Evolutionary conservation across 2,113 vertebrate species (phyloP), one percentile per base, ranked within the genome.

Genomic region (Chiloscyllium plagiosum): DNA sequence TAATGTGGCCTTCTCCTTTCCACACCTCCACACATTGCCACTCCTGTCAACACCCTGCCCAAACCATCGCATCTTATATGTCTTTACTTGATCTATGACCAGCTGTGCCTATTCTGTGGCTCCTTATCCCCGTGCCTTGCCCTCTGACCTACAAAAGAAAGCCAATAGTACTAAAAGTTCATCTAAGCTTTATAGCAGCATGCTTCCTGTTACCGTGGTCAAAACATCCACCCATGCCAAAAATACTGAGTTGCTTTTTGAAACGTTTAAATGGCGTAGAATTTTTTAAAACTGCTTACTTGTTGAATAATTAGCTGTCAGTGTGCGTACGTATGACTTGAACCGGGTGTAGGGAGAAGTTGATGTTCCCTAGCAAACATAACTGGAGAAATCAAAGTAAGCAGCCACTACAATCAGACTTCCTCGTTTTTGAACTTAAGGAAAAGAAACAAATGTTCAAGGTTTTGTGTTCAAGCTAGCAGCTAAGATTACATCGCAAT

Each of bases 401-500:
- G 83, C 90, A 96, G 96, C 96, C 95, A 76, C 96, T 96, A 15
- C 92, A 89, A 85, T 80, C 26, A 47, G 94, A 96, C 80, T 80
- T 68, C 94, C 29, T 0, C 0, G 68, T 96, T 97, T 61, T 97
- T 96, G 96, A 96, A 97, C 96, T 96, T 85, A 96, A 66, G 90
- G 80, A 95, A 76, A 37, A 0, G 37, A 96, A 37, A 94, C 13
- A 95, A 96, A 95, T 3, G 3, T 96, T 96, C 19, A 0, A 96
- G 96, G 96, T 96, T 96, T 97, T 96, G 96, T 97, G 96, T 95
- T 96, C 96, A 97, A 96, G 96, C 96, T 96, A 96, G 96, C 97
- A 96, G 96, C 96, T 96, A 96, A 72, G 96, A 94, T 96, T 89
- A 96, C 96, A 89, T 97, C 97, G 96, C 97, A 96, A 97, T 97